Percentiles rank a stretch among this genome's conserved stretches.
Evolutionary conservation across 2,888 invertebrate genomes (phyloP).

Genomic region (Drosophila infuscata): DNA sequence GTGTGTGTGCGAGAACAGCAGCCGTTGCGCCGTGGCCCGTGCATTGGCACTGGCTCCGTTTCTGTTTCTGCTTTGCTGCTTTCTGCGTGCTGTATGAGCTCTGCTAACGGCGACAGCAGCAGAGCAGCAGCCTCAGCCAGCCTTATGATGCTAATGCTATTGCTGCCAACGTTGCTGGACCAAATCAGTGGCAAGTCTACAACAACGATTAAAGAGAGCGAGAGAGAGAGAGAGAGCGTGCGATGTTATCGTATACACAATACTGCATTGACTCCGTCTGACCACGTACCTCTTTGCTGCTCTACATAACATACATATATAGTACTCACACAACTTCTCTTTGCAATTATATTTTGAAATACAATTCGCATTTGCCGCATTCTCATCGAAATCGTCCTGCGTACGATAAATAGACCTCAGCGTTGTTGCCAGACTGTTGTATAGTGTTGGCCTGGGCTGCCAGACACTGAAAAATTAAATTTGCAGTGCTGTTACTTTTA

Average conservation of each 20-base stretch:
- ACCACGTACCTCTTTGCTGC: background rate
- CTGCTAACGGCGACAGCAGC: constrained; percentile 7
- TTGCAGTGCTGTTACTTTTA: background rate
- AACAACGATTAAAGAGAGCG: constrained; percentile 29
- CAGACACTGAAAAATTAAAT: constrained; percentile 1
- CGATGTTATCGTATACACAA: constrained; percentile 43
- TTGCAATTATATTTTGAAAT: constrained; percentile 20
- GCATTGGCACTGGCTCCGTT: constrained; percentile 66
- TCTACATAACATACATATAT: constrained; percentile 12
- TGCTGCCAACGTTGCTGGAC: constrained; percentile 50
- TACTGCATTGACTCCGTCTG: constrained; percentile 24
- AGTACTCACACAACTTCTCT: constrained; percentile 5
- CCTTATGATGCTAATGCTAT: constrained; percentile 52
- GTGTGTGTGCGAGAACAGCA: constrained; percentile 37
- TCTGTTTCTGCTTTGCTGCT: constrained; percentile 51
- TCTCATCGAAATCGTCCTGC: background rate
- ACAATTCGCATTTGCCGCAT: constrained; percentile 11
- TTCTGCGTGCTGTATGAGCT: constrained; percentile 27
- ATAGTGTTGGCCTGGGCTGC: constrained; percentile 11
- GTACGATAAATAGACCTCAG: background rate
- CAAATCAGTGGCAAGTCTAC: constrained; percentile 54
- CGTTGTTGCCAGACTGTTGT: constrained; percentile 22
- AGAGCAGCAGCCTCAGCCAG: background rate
- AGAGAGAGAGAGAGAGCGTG: constrained; percentile 27
- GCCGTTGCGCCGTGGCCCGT: constrained; percentile 53